phyloP scores from a whole-genome alignment of 2,888 invertebrate genomes.

The Labia minor region DNA sequence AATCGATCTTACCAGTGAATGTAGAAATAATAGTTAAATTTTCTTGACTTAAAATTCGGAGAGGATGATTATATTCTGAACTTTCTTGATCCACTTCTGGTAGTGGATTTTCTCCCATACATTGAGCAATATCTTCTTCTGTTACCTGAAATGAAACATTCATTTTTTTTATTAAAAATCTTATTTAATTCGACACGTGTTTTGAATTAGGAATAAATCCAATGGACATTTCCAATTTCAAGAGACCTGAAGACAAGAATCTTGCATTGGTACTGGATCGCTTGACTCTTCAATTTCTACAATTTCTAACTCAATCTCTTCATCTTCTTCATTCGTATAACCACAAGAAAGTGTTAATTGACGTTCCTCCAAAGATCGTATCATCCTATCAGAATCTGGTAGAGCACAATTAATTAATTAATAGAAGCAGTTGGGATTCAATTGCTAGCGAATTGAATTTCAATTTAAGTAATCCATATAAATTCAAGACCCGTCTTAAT shows the following conservation, averaged over 20 bases:
- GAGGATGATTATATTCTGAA: conserved; percentile 61
- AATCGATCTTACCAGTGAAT: conserved; percentile 53
- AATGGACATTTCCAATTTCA: no score
- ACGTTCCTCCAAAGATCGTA: conserved; percentile 18
- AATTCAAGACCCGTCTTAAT: no score
- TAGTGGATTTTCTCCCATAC: conserved; percentile 68
- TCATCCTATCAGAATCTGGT: conserved; percentile 17
- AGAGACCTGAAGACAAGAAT: conserved; percentile 69
- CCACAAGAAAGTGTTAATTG: neutral
- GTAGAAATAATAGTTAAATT: conserved; percentile 84
- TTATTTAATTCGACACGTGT: neutral
- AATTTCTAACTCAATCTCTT: conserved; percentile 57
- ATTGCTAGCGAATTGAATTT: no score
- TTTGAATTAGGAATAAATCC: no score
- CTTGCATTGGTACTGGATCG: conserved; percentile 77
- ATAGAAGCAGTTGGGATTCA: no score
- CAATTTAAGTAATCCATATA: no score
- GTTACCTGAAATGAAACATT: conserved; percentile 42
- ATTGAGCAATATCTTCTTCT: conserved; percentile 82
- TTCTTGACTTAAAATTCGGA: conserved; percentile 80
- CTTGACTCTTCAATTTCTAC: conserved; percentile 68
- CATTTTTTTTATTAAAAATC: no score
- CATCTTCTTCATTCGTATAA: conserved; percentile 15
- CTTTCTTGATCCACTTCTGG: conserved; percentile 62
- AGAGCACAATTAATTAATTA: no score